Evolutionary conservation across 2,888 invertebrate species (phyloP), one percentile per base, ranked within the genome.

Genomic region (Podotricha telesiphe): DNA sequence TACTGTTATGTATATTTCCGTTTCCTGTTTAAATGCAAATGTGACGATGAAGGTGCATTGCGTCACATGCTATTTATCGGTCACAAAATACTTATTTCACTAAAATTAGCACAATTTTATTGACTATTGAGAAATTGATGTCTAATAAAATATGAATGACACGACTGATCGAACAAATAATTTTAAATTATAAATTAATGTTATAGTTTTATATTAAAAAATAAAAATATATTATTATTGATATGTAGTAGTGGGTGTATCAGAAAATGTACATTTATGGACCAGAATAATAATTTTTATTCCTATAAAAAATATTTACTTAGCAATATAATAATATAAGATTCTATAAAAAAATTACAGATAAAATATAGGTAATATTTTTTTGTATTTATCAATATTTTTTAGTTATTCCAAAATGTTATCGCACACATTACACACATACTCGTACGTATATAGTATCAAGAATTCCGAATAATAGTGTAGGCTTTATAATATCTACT

Each of bases 21-120:
- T 64, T 63, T 68, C 56, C 68, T 58, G 45, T 65, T 22, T 40
- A 58, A 42, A 64, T 68, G 40, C 48, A 58, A 47, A 63, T 68
- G 50, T 42, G 20, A 50, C 58, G 64, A 59, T 64, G 68, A 65
- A 64, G 64, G 19, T 58, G 56, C 34, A 51, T 59, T 59, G 51
- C 68, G 42, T 64, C 68, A 68, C 50, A 65, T 68, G 64, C 68
- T 58, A 28, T 28, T 28, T 28, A 40, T 59, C 22, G n/a, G 53
- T 19, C 34, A 47, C 45, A 62, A 59, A 22, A 19, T 50, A 13
- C 37, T 7, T 50, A 55, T 6, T 37, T 55, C 17, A 55, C 11
- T 17, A 55, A 22, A 28, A 28, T 34, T 19, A 1, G 22, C 55
- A 34, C 34, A 55, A 37, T 17, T 55, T 37, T 55, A 55, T 34